Base-by-base conservation (phyloP, 2,113 vertebrate genomes). In the Salminus brasiliensis region DNA sequence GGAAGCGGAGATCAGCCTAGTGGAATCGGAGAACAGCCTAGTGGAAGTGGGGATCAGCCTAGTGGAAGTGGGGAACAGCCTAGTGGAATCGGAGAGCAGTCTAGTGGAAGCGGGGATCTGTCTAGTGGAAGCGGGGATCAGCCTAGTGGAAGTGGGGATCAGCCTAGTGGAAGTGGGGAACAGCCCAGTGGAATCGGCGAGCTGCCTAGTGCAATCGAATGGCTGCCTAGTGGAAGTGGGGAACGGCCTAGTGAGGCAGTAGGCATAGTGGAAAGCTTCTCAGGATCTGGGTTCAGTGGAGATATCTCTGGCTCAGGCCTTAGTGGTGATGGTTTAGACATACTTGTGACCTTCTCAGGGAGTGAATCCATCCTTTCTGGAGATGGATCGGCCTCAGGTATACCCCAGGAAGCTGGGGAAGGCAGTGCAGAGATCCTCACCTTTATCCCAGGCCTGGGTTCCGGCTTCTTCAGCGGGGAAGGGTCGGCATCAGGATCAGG, bases 181-280 rank as follows among this genome's bases (percentile, higher is more conserved):
- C 39, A 5, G 10, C 39, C 60, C 78, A 80, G 73, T 71, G 63
- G 69, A 0, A 23, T 89, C 55, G 91, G 81, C 30, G 66, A 89
- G 12, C 83, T 76, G 57, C 89, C 77, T 53, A 93, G 91, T 36
- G 93, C n/a, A n/a, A n/a, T n/a, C n/a, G n/a, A n/a, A n/a, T n/a
- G n/a, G n/a, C n/a, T n/a, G n/a, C n/a, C n/a, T n/a, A n/a, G n/a
- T n/a, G n/a, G 88, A 41, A 75, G 92, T 25, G 76, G 91, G 29
- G 80, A 92, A 30, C 91, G 89, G 16, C 4, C 30, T n/a, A 49
- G 75, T 36, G 71, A 16, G 12, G 10, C 13, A 57, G 49, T 81
- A 8, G 85, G 23, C 8, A 36, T 41, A 0, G 10, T 3, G 36
- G 43, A 32, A 27, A 16, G 25, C 32, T 15, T 68, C 12, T 55